phyloP scores from a whole-genome alignment of 2,888 invertebrate species.

The Athalia rosae region DNA sequence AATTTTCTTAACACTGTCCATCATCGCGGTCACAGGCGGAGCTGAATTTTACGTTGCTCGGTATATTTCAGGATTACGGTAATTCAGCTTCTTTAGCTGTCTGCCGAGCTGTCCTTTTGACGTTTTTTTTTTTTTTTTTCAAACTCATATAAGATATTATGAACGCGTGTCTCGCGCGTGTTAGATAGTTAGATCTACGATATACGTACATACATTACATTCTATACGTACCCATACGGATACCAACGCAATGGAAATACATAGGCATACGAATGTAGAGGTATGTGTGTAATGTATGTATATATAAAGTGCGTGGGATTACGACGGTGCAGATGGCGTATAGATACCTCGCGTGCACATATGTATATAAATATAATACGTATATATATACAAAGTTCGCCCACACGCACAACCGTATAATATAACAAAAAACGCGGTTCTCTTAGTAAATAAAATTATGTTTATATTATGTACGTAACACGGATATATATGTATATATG shows the following conservation, averaged over 20 bases:
- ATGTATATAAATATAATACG: no score
- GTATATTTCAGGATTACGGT: no score
- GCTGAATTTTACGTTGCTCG: no score
- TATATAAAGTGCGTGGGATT: constrained; percentile 16
- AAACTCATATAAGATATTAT: no score
- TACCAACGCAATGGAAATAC: neutral
- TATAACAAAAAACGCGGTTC: neutral
- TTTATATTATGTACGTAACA: constrained; percentile 7
- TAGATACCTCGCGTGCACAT: neutral
- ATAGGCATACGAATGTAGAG: no score
- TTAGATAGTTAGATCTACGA: neutral
- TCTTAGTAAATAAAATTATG: constrained; percentile 31
- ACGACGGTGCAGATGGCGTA: constrained; percentile 25
- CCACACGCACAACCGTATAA: neutral
- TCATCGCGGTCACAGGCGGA: no score
- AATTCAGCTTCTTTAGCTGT: no score
- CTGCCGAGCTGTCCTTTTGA: no score
- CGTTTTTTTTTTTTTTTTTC: no score
- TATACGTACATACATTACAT: neutral
- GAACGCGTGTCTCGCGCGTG: no score
- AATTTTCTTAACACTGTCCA: no score
- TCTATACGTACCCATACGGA: neutral
- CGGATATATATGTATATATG: neutral
- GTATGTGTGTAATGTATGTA: neutral
- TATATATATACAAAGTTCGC: neutral